These are phyloP conservation scores for Poecilobothrus nobilitatus DNA, from an alignment of 2,888 invertebrate species.

Conservation along the genomic window DNA sequence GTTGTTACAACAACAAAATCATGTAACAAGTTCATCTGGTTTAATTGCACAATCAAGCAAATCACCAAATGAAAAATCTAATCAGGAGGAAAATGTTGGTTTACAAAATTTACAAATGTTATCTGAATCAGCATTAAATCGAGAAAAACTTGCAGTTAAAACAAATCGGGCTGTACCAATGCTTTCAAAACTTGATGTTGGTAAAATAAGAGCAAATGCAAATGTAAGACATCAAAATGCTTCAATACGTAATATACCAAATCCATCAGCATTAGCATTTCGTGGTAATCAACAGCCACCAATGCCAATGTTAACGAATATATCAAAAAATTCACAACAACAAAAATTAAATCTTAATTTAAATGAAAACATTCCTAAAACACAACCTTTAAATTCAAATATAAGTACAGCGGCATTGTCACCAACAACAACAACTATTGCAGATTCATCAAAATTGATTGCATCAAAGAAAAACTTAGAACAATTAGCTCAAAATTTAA, in stretches of 20 bases:
- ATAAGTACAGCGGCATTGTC: background rate
- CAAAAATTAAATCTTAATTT: slow-evolving; percentile 12
- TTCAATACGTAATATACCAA: slow-evolving; percentile 55
- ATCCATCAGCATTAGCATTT: slow-evolving; percentile 52
- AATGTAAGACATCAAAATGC: slow-evolving; percentile 48
- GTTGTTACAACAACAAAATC: slow-evolving; percentile 8
- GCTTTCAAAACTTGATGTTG: slow-evolving; percentile 44
- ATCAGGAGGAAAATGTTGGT: slow-evolving; percentile 9
- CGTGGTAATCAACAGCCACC: slow-evolving; percentile 44
- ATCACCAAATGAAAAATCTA: background rate
- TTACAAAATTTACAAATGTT: slow-evolving; percentile 52
- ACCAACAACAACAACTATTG: slow-evolving; percentile 22
- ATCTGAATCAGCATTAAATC: slow-evolving; percentile 40
- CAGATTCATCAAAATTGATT: slow-evolving; percentile 23
- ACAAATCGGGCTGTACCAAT: slow-evolving; percentile 25
- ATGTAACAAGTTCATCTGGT: slow-evolving; percentile 12
- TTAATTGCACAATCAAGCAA: slow-evolving; percentile 16
- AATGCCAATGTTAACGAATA: slow-evolving; percentile 27
- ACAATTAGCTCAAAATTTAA: slow-evolving; percentile 42
- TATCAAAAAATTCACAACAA: slow-evolving; percentile 25
- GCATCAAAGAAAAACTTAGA: slow-evolving; percentile 37
- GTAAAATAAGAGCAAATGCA: slow-evolving; percentile 31
- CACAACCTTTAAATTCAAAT: background rate
- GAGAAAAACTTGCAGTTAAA: slow-evolving; percentile 40
- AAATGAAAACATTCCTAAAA: slow-evolving; percentile 7